Evolutionary conservation across 2,797 vertebrate genomes (phyloP), one percentile per base, ranked within the genome.

Genomic region (Anguilla obscura): DNA sequence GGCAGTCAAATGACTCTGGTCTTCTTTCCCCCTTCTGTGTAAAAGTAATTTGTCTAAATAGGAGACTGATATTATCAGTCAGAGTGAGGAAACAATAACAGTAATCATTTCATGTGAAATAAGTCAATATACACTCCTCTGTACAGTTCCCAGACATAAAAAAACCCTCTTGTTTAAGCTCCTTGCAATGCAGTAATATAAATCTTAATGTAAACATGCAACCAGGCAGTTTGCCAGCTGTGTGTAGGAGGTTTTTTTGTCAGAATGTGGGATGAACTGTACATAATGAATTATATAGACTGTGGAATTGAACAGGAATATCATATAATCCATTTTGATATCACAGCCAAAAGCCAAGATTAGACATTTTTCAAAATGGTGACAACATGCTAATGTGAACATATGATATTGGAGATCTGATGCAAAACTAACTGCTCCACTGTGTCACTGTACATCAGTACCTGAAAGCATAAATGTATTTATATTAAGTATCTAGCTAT

Each of bases 41-140:
- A 27, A 54, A 71, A 88, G 88, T 45, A 50, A 76, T 86, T 86
- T 86, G 33, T 87, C 36, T 69, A 1, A 36, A 48, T 56, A 27
- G 63, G 33, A 71, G 45, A 30, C 52, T 14, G 18, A 21, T 63
- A 21, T 63, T n/a, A 9, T 54, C 56, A 27, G 58, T 45, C 16
- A 83, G 58, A 45, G 18, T 16, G 12, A 52, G 48, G 79, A 71
- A 86, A 74, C 79, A 40, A 48, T n/a, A 27, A 80, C 79, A 40
- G 85, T n/a, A 27, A 80, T 60, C 14, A 30, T 69, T 84, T 50
- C 36, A 87, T 24, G 14, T 40, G 58, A 84, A 83, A 60, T 60
- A 87, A 48, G 14, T 83, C 24, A 36, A 79, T 52, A 82, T 60
- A 66, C 58, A 79, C 9, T 33, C 36, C 16, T 63, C 52, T 66